phyloP scores from a whole-genome alignment of 2,797 vertebrate genomes.

The Lepus townsendii region DNA sequence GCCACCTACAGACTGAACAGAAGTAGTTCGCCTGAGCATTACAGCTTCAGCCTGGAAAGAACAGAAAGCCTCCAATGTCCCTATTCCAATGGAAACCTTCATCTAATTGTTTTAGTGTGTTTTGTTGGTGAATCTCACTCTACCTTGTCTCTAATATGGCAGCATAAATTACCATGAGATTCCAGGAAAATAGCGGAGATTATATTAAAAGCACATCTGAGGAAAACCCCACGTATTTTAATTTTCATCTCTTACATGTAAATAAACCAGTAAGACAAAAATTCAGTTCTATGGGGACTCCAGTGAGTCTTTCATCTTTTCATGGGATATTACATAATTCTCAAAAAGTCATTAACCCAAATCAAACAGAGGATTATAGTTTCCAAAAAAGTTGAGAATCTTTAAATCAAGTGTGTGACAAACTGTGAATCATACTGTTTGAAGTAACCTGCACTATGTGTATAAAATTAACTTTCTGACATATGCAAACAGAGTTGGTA shows the following conservation, averaged over 20 bases:
- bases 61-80: neutral
- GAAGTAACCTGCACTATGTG: conserved; percentile 14
- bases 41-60: neutral
- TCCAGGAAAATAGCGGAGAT: neutral
- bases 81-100: neutral
- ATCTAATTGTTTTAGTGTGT: neutral
- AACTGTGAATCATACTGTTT: conserved; percentile 48
- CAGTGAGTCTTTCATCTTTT: conserved; percentile 34
- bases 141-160: neutral
- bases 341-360: conserved; percentile 37
- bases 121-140: conserved; percentile 53
- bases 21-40: conserved; percentile 60
- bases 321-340: conserved; percentile 41
- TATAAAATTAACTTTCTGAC: conserved; percentile 50
- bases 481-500: neutral
- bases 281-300: conserved; percentile 37
- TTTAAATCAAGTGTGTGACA: conserved; percentile 16
- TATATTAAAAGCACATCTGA: conserved; percentile 1
- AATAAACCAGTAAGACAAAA: conserved; percentile 55
- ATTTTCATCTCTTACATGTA: conserved; percentile 25
- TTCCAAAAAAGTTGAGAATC: neutral
- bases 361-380: neutral
- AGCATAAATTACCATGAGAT: neutral
- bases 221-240: conserved; percentile 12
- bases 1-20: conserved; percentile 76